Conservation (phyloP, 2,113 vertebrate genomes). For the Podiceps cristatus region DNA sequence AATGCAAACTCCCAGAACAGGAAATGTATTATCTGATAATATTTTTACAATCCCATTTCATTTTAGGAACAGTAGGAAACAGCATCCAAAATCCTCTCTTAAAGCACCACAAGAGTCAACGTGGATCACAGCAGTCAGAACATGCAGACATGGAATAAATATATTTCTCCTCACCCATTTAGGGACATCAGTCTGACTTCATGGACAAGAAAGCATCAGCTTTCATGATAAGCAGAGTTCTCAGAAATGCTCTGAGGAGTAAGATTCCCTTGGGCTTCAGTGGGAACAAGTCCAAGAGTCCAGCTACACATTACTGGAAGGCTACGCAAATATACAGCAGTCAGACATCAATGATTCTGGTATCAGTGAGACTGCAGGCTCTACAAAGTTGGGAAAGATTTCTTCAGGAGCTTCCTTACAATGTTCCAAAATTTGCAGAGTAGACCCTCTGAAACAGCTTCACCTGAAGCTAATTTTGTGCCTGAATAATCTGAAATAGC, state of each 20-base stretch:
- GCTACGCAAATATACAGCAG: background rate
- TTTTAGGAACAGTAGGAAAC: background rate
- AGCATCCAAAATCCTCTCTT: background rate
- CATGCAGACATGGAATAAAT: background rate
- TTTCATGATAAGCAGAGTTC: background rate
- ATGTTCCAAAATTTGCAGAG: background rate
- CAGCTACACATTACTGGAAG: background rate
- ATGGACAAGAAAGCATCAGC: background rate
- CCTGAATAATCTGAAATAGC: background rate
- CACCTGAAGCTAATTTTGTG: background rate
- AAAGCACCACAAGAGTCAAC: background rate
- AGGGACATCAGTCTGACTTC: background rate
- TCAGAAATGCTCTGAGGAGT: background rate
- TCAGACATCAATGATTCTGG: background rate
- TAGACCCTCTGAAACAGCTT: background rate
- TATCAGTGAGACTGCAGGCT: background rate
- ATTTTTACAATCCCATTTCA: background rate
- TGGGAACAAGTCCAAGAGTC: background rate
- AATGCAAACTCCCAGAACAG: background rate
- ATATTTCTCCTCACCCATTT: background rate
- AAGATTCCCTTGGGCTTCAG: background rate
- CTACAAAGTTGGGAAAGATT: background rate
- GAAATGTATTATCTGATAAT: background rate
- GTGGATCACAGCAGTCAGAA: background rate
- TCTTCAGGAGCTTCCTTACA: background rate